Evolutionary conservation across 2,113 vertebrate genomes (phyloP).

Genomic region (Tylochromis polylepis): DNA sequence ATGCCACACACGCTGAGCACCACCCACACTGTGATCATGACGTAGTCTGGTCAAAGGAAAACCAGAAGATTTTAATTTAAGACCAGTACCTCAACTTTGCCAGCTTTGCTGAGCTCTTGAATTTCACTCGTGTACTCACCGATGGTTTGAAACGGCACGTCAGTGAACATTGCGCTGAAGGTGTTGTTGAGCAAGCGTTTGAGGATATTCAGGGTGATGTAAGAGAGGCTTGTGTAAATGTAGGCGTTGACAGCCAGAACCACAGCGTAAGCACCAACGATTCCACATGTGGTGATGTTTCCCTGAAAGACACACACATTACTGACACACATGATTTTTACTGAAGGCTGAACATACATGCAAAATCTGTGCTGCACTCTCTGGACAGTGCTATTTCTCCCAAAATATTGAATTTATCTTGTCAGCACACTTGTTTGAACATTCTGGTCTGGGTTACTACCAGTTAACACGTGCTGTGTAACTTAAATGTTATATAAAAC

Average conservation of each 20-base stretch:
- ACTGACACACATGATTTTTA: neutral
- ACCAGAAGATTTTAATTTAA: neutral
- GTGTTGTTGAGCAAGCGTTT: slow-evolving; percentile 80
- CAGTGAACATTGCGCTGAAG: slow-evolving; percentile 79
- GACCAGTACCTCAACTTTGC: neutral
- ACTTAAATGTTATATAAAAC: neutral
- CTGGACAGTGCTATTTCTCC: neutral
- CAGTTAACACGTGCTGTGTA: neutral
- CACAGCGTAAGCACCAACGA: slow-evolving; percentile 81
- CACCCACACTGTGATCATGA: slow-evolving; percentile 83
- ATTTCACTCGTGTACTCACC: slow-evolving; percentile 73
- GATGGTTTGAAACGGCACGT: slow-evolving; percentile 82
- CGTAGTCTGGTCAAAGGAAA: slow-evolving; percentile 74
- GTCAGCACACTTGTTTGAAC: neutral
- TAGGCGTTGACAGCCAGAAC: slow-evolving; percentile 83
- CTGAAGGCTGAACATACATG: neutral
- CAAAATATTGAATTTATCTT: neutral
- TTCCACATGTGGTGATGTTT: slow-evolving; percentile 84
- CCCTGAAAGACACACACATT: slow-evolving; percentile 68
- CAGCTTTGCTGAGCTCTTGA: neutral
- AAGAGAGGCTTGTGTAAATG: slow-evolving; percentile 88
- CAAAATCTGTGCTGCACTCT: neutral
- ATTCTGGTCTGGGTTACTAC: neutral
- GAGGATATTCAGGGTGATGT: slow-evolving; percentile 85
- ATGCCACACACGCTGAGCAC: slow-evolving; percentile 81